Percentiles rank a stretch among this genome's conserved stretches.
These are phyloP conservation scores for Leptopilina syphax DNA, from an alignment of 2,888 invertebrate genomes.

Conservation along the genomic window DNA sequence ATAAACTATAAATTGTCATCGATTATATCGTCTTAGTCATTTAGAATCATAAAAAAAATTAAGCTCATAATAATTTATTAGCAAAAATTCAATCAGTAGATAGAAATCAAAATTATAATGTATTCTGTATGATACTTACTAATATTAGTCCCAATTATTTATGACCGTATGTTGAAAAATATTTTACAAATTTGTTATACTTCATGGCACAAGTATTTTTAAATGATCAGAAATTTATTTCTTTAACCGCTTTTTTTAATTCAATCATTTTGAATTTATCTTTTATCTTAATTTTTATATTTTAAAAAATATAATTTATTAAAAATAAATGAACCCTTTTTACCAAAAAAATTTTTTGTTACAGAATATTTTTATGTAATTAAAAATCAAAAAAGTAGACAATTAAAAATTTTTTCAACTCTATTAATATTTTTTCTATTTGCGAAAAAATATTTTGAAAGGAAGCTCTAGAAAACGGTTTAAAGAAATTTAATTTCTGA, in stretches of 20 bases:
- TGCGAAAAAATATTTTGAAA: too few relatives aligned
- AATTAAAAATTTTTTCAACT: too few relatives aligned
- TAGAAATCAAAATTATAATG: conserved; percentile 24
- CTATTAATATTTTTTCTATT: too few relatives aligned
- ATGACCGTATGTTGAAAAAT: conserved; percentile 26
- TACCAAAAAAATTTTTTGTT: too few relatives aligned
- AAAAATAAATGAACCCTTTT: too few relatives aligned
- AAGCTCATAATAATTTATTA: conserved; percentile 33
- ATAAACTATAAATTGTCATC: conserved; percentile 21
- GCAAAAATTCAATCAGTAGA: conserved; percentile 18
- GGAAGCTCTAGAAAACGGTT: background rate
- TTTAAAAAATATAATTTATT: too few relatives aligned
- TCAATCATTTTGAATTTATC: too few relatives aligned
- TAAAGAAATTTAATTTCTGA: background rate
- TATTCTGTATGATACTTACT: conserved; percentile 8
- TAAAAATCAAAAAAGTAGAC: too few relatives aligned
- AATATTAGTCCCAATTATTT: conserved; percentile 20
- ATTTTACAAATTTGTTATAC: conserved; percentile 38
- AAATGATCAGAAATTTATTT: too few relatives aligned
- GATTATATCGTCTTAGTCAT: conserved; percentile 30
- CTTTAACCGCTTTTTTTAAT: too few relatives aligned
- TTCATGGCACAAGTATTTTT: background rate
- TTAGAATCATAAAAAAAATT: background rate
- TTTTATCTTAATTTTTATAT: too few relatives aligned
- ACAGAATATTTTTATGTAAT: too few relatives aligned